Evolutionary conservation across 2,113 vertebrate genomes (phyloP).

Genomic region (Ictalurus furcatus): DNA sequence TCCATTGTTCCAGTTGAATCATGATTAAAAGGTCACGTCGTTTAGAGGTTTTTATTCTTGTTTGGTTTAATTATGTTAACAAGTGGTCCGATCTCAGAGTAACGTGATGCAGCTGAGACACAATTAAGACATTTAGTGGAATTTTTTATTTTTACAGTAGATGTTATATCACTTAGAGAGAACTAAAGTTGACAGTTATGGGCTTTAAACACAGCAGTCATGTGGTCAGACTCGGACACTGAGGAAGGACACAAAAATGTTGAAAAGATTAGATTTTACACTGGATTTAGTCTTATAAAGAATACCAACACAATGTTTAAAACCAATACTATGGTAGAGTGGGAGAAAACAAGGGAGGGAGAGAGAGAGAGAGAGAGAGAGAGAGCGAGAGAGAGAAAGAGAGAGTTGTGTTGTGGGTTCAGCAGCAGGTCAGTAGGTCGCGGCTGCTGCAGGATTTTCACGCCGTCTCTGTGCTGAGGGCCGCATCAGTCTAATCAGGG

Average conservation of each 20-base stretch:
- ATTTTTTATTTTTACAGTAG: neutral
- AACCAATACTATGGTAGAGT: neutral
- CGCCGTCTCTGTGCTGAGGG: constrained; percentile 1
- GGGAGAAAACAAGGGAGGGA: neutral
- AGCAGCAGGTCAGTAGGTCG: constrained; percentile 24
- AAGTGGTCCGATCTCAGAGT: neutral
- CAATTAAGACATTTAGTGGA: neutral
- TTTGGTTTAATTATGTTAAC: neutral
- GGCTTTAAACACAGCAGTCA: neutral
- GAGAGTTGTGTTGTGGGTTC: neutral
- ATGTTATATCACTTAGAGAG: neutral
- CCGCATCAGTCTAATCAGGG: constrained; percentile 26
- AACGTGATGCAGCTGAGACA: neutral
- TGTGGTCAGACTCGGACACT: neutral
- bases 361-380: neutral
- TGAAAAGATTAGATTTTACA: neutral
- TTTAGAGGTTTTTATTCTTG: neutral
- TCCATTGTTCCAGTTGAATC: neutral
- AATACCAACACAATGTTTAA: neutral
- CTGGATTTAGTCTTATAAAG: neutral
- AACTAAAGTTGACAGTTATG: neutral
- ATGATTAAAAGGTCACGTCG: constrained; percentile 3
- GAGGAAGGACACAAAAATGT: neutral
- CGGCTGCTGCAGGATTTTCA: constrained; percentile 10
- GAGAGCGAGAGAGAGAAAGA: neutral